phyloP scores from a whole-genome alignment of 2,797 vertebrate species.

The Spheniscus humboldti region DNA sequence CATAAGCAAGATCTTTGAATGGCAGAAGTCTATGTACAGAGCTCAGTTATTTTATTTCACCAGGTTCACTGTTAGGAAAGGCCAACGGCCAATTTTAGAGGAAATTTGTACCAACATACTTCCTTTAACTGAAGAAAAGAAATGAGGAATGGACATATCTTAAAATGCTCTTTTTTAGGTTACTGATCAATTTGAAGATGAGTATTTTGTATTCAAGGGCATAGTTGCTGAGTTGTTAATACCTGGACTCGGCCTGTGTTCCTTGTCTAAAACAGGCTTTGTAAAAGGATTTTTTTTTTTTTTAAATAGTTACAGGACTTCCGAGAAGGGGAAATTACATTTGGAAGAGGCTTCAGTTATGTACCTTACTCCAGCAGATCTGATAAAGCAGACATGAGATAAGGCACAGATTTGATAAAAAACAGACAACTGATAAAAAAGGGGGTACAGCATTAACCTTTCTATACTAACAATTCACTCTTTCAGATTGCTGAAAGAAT shows the following conservation, averaged over 20 bases:
- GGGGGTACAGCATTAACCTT: constrained; percentile 4
- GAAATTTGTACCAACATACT: not conserved
- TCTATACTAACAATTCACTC: not conserved
- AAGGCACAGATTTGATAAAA: not conserved
- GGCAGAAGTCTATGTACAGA: not conserved
- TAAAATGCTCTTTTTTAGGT: not conserved
- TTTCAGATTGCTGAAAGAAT: not conserved
- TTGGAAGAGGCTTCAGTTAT: not conserved
- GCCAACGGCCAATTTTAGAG: not conserved
- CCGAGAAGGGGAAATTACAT: not conserved
- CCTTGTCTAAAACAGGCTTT: not conserved
- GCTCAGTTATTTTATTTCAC: not conserved
- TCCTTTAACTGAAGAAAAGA: not conserved
- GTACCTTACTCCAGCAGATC: not conserved
- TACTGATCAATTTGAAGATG: constrained; percentile 4
- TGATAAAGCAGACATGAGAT: not conserved
- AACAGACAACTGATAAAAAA: not conserved
- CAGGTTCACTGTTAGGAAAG: not conserved
- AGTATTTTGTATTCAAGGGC: not conserved
- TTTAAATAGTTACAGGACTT: not conserved
- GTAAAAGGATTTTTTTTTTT: not conserved
- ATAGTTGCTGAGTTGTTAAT: not conserved
- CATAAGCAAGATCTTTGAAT: not conserved
- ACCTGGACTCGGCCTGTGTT: not conserved
- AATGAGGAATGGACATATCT: not conserved